These are phyloP conservation scores for Xerus rutilus DNA, from an alignment of 2,797 vertebrate genomes.

Conservation along the genomic window DNA sequence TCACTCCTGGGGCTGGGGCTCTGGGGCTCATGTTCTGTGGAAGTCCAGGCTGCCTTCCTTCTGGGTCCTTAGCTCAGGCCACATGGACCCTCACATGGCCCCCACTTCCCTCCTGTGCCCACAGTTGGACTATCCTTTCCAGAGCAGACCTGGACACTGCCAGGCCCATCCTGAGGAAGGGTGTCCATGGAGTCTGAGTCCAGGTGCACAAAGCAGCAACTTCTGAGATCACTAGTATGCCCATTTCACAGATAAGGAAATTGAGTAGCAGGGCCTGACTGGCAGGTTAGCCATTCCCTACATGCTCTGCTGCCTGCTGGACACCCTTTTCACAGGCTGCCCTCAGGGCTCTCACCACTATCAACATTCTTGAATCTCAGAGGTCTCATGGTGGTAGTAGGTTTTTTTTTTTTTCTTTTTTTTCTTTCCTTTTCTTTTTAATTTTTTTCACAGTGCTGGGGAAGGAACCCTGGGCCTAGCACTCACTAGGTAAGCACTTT, in stretches of 20 bases:
- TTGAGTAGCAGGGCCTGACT: not conserved
- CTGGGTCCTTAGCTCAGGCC: not conserved
- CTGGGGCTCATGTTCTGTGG: rapidly evolving
- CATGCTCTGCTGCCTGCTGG: not conserved
- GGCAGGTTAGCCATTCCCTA: not conserved
- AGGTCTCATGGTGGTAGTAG: not conserved
- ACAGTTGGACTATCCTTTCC: not conserved
- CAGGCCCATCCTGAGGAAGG: not conserved
- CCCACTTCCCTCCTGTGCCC: not conserved
- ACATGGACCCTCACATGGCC: rapidly evolving
- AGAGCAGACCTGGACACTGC: not conserved
- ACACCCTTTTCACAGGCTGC: not conserved
- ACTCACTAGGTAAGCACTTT: no score
- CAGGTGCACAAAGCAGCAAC: not conserved
- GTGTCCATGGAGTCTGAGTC: not conserved
- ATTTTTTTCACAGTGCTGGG: no score
- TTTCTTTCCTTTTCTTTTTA: no score
- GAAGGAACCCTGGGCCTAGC: no score
- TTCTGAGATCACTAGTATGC: not conserved
- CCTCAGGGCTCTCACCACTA: not conserved
- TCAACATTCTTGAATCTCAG: not conserved
- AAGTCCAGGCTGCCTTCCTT: not conserved
- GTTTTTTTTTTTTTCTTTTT: no score
- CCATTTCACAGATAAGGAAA: slow-evolving; percentile 26
- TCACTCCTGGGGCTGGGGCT: not conserved